Percentiles rank a stretch among this genome's conserved stretches.
Conservation (phyloP, 2,888 invertebrate species). For the Alcis repandata region DNA sequence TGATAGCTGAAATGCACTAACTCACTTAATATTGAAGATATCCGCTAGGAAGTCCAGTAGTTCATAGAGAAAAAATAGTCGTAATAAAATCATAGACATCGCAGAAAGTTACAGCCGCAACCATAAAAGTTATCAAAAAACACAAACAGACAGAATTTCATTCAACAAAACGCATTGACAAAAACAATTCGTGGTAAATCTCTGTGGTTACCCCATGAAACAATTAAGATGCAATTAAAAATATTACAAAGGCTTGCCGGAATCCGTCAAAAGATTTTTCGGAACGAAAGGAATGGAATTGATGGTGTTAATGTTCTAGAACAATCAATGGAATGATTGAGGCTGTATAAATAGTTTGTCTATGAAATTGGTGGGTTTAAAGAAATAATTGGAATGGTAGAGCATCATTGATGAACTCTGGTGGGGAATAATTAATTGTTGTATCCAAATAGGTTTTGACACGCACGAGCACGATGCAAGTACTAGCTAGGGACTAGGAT, state of each 20-base stretch:
- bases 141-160: constrained; percentile 14
- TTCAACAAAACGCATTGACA: constrained; percentile 21
- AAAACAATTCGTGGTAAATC: constrained; percentile 18
- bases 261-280: constrained; percentile 32
- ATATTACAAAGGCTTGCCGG: constrained; percentile 31
- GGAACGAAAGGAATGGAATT: constrained; percentile 33
- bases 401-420: constrained; percentile 8
- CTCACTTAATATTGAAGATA: too few relatives aligned
- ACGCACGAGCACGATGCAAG: neutral
- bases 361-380: constrained; percentile 52
- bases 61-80: too few relatives aligned
- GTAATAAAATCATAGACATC: too few relatives aligned
- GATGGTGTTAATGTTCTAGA: constrained; percentile 30
- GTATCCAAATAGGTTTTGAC: neutral
- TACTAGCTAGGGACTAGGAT: too few relatives aligned
- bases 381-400: constrained; percentile 34
- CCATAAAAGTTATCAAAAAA: neutral
- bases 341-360: constrained; percentile 59
- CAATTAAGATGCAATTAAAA: constrained; percentile 36
- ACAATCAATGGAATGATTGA: constrained; percentile 35
- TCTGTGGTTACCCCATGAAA: constrained; percentile 17
- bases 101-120: neutral
- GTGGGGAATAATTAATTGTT: constrained; percentile 36
- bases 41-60: too few relatives aligned
- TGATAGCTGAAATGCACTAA: too few relatives aligned